Evolutionary conservation across 2,888 invertebrate genomes (phyloP).

Genomic region (Macropis europaea): DNA sequence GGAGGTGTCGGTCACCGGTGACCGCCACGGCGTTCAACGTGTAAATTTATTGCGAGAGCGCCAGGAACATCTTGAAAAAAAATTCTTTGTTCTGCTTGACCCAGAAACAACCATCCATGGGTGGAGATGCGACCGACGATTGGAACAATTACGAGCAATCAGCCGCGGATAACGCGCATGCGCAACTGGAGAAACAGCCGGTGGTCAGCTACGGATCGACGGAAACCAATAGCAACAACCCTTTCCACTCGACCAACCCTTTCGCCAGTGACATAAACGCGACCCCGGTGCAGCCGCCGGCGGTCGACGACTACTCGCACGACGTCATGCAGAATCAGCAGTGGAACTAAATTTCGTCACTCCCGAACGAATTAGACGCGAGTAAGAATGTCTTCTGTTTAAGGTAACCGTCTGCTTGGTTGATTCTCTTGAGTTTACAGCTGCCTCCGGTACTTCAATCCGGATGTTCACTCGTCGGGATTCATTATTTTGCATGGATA

Average conservation of each 20-base stretch:
- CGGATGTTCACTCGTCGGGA: not conserved
- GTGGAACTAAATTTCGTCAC: constrained; percentile 50
- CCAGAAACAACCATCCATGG: constrained; percentile 76
- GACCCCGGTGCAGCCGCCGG: constrained; percentile 74
- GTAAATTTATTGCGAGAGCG: no score
- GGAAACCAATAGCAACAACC: constrained; percentile 68
- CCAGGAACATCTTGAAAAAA: not conserved
- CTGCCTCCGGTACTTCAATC: constrained; percentile 16
- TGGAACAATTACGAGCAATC: constrained; percentile 71
- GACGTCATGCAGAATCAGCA: constrained; percentile 82
- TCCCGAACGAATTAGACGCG: constrained; percentile 3
- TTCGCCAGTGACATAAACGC: constrained; percentile 73
- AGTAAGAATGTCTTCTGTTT: constrained; percentile 18
- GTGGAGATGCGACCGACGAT: constrained; percentile 58
- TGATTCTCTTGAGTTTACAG: not conserved
- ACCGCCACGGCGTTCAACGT: no score
- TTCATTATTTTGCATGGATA: not conserved
- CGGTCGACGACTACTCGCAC: constrained; percentile 81
- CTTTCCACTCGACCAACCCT: constrained; percentile 76
- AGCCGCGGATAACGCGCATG: constrained; percentile 34
- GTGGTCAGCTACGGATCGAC: constrained; percentile 76
- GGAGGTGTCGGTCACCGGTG: no score
- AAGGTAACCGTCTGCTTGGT: constrained; percentile 14
- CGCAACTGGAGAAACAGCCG: constrained; percentile 64
- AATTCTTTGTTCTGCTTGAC: not conserved